These are phyloP conservation scores for Sepioteuthis lessoniana DNA, from an alignment of 2,888 invertebrate genomes.

Conservation along the genomic window DNA sequence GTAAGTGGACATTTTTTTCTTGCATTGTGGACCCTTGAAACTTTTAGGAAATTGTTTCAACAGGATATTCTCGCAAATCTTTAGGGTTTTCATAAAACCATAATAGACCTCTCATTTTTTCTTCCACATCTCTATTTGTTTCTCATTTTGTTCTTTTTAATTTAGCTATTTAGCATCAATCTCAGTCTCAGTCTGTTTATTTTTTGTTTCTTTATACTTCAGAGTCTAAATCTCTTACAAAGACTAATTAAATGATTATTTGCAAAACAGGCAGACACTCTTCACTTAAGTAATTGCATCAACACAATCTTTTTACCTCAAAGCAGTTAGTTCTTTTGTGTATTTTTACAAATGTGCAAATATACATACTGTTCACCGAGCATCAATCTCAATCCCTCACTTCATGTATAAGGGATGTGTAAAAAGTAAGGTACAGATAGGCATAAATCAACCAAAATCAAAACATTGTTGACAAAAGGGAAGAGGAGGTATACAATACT, in stretches of 20 bases:
- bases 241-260: background rate
- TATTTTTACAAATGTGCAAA: background rate
- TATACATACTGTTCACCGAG: background rate
- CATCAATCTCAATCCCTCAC: background rate
- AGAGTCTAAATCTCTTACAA: background rate
- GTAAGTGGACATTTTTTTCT: conserved; percentile 72
- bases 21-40: conserved; percentile 24
- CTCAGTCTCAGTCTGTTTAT: too few relatives aligned
- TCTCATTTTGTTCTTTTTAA: too few relatives aligned
- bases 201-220: background rate
- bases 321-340: background rate
- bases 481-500: too few relatives aligned
- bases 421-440: too few relatives aligned
- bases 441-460: too few relatives aligned
- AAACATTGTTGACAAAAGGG: too few relatives aligned
- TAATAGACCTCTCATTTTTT: too few relatives aligned
- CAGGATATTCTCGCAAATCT: background rate
- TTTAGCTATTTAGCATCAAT: too few relatives aligned
- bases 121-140: too few relatives aligned
- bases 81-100: too few relatives aligned
- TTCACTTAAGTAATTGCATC: background rate
- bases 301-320: background rate
- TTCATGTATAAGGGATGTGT: too few relatives aligned
- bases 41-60: background rate
- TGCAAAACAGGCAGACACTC: background rate